Conservation (phyloP, 2,113 vertebrate species). For the Petrocephalus zakoni region DNA sequence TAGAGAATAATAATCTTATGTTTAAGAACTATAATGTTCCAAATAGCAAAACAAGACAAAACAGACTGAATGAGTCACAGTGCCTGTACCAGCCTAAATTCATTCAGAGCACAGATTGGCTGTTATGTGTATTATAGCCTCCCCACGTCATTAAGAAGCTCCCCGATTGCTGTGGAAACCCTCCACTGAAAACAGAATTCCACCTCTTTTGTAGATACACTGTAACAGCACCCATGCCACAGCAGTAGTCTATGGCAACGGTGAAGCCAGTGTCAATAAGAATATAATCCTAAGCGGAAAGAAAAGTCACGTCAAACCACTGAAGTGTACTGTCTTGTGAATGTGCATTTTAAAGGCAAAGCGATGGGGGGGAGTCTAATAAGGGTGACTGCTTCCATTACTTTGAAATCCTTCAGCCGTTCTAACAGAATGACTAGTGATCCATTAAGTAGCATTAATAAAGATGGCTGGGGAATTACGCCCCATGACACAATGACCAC, state of each 20-base stretch:
- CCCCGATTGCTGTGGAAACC: background rate
- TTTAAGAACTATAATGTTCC: background rate
- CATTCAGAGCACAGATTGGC: background rate
- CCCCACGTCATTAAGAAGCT: background rate
- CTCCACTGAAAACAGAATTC: background rate
- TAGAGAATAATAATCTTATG: background rate
- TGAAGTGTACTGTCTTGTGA: background rate
- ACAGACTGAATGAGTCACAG: background rate
- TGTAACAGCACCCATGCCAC: background rate
- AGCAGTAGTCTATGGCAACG: background rate
- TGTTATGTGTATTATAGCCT: background rate
- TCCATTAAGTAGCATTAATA: background rate
- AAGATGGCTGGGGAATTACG: background rate
- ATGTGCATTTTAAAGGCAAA: background rate
- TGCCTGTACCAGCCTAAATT: background rate
- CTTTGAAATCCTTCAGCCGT: conserved; percentile 7
- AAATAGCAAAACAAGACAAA: background rate
- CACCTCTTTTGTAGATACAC: too few species aligned
- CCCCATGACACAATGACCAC: background rate
- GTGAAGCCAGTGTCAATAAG: background rate
- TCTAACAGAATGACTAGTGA: background rate
- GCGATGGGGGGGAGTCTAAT: background rate
- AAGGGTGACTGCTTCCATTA: background rate
- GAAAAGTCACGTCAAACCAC: background rate
- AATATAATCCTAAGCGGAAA: background rate